These are phyloP conservation scores for Stenoptilia bipunctidactyla DNA, from an alignment of 2,888 invertebrate species.

Conservation along the genomic window DNA sequence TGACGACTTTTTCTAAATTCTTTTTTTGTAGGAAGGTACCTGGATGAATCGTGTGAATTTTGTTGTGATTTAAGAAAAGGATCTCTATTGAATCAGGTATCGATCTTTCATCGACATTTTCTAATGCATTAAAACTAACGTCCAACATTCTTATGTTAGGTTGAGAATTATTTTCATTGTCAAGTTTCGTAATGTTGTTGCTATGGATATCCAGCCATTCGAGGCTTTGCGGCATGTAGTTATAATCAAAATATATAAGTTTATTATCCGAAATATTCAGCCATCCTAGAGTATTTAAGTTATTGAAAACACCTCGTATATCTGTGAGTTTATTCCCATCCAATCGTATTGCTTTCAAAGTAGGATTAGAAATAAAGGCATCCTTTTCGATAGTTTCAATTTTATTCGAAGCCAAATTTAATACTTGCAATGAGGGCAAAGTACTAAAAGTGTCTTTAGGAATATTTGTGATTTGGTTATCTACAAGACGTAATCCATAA, in stretches of 20 bases:
- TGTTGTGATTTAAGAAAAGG: slow-evolving; percentile 82
- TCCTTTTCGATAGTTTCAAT: slow-evolving; percentile 81
- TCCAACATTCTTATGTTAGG: slow-evolving; percentile 81
- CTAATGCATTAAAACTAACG: slow-evolving; percentile 80
- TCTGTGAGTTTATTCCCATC: slow-evolving; percentile 84
- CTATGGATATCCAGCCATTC: slow-evolving; percentile 86
- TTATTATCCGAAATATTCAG: slow-evolving; percentile 85
- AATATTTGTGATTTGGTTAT: slow-evolving; percentile 81
- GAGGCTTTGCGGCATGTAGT: slow-evolving; percentile 79
- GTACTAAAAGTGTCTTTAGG: slow-evolving; percentile 81
- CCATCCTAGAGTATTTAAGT: slow-evolving; percentile 80
- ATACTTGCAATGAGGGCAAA: slow-evolving; percentile 78
- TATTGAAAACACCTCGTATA: slow-evolving; percentile 82
- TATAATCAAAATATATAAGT: slow-evolving; percentile 83
- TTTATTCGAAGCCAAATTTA: slow-evolving; percentile 85
- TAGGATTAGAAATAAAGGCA: slow-evolving; percentile 80
- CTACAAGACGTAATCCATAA: slow-evolving; percentile 81
- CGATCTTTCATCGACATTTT: slow-evolving; percentile 76
- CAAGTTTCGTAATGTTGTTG: slow-evolving; percentile 81
- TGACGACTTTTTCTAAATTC: slow-evolving; percentile 80
- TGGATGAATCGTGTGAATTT: slow-evolving; percentile 77
- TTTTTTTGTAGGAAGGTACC: slow-evolving; percentile 80
- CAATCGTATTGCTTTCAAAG: slow-evolving; percentile 79
- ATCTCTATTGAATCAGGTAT: slow-evolving; percentile 82
- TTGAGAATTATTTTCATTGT: slow-evolving; percentile 78